phyloP scores from a whole-genome alignment of 2,113 vertebrate genomes.

The Mesocricetus auratus region DNA sequence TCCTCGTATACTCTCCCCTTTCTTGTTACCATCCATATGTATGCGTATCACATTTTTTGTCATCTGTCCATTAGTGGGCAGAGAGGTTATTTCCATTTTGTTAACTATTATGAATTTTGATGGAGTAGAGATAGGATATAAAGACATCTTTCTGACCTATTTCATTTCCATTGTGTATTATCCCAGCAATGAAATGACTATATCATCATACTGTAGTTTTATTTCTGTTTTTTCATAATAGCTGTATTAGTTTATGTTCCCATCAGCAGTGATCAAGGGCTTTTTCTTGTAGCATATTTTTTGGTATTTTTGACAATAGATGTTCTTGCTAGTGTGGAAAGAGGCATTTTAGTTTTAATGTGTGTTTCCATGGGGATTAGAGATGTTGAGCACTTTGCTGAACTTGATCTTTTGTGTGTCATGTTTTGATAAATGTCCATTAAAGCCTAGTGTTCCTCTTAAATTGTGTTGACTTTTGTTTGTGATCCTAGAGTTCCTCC shows the following conservation, averaged over 20 bases:
- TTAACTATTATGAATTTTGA: background rate
- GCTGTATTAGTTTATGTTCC: background rate
- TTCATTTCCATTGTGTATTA: background rate
- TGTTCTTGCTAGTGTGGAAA: background rate
- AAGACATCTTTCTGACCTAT: background rate
- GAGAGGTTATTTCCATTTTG: background rate
- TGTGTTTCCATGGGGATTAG: background rate
- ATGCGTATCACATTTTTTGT: background rate
- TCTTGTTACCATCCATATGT: background rate
- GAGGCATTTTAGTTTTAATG: background rate
- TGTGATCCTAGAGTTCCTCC: background rate
- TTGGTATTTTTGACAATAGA: background rate
- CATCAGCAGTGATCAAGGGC: background rate
- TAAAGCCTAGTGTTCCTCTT: background rate
- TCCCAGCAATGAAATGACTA: background rate
- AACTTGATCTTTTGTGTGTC: background rate
- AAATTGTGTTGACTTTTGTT: background rate
- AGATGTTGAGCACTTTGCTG: background rate
- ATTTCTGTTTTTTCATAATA: background rate
- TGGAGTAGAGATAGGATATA: background rate
- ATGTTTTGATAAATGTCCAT: background rate
- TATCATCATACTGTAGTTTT: background rate
- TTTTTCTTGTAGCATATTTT: background rate
- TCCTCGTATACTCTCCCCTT: background rate
- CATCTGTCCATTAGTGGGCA: background rate